These are phyloP conservation scores for Xiphophorus maculatus DNA, from an alignment of 2,113 vertebrate species.

Conservation along the genomic window DNA sequence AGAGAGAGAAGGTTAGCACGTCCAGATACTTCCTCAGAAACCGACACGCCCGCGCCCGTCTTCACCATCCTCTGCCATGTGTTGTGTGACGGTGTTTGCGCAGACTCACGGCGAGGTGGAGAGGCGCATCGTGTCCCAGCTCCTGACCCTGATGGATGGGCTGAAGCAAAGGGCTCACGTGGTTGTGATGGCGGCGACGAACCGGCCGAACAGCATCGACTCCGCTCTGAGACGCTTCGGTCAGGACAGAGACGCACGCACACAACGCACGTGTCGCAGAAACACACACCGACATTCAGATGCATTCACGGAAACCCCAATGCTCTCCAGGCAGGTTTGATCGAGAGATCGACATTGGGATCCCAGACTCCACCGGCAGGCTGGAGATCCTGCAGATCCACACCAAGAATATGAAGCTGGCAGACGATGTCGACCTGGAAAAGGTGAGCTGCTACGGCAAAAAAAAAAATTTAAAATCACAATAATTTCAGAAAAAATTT, in stretches of 20 bases:
- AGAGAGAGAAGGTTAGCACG: slow-evolving; percentile 91
- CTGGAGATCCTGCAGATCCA: slow-evolving; percentile 97
- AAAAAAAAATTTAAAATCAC: no score
- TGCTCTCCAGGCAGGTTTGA: slow-evolving; percentile 90
- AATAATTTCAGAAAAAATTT: background rate
- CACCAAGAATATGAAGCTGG: slow-evolving; percentile 97
- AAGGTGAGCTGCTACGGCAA: slow-evolving; percentile 76
- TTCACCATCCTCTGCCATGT: background rate
- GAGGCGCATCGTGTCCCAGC: slow-evolving; percentile 93
- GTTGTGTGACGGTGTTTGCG: slow-evolving; percentile 5
- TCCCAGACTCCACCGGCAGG: slow-evolving; percentile 92
- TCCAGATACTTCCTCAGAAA: background rate
- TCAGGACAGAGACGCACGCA: slow-evolving; percentile 48
- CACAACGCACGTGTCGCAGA: background rate
- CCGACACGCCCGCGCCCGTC: background rate
- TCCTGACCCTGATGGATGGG: slow-evolving; percentile 95
- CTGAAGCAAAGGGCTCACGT: slow-evolving; percentile 95
- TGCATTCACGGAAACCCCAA: background rate
- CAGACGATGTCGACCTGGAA: slow-evolving; percentile 93
- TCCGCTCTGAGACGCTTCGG: slow-evolving; percentile 91
- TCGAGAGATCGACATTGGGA: slow-evolving; percentile 95
- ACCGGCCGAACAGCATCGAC: slow-evolving; percentile 96
- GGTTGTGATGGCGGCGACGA: slow-evolving; percentile 96
- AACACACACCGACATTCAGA: background rate
- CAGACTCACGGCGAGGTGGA: slow-evolving; percentile 96